Percentiles rank a stretch among this genome's conserved stretches.
phyloP scores from a whole-genome alignment of 2,113 vertebrate species.

The Anser brachyrhynchus region DNA sequence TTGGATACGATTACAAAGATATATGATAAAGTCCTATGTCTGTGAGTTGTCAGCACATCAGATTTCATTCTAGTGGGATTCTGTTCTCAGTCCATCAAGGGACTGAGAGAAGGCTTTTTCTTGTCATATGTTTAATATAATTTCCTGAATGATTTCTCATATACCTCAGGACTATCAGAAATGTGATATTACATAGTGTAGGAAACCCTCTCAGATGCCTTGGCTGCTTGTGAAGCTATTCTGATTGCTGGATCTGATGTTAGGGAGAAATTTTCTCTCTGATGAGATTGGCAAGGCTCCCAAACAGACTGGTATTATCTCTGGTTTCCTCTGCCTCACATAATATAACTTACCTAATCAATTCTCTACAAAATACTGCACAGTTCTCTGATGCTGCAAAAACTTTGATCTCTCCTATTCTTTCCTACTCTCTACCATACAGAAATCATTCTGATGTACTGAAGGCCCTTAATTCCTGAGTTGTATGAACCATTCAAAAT shows the following conservation, averaged over 20 bases:
- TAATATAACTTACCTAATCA: not conserved
- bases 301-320: not conserved
- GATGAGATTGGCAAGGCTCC: not conserved
- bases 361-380: not conserved
- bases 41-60: not conserved
- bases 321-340: not conserved
- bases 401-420: not conserved
- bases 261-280: not conserved
- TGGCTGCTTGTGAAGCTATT: not conserved
- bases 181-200: not conserved
- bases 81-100: not conserved
- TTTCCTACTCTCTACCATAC: not conserved
- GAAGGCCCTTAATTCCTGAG: not conserved
- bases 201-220: not conserved
- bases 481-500: not conserved
- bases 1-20: not conserved
- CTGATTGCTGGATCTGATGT: not conserved
- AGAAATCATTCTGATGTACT: not conserved
- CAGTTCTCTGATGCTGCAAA: not conserved
- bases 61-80: not conserved
- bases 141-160: not conserved
- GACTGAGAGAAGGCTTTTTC: not conserved
- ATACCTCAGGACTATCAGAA: not conserved
- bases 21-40: not conserved
- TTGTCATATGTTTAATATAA: not conserved